phyloP scores from a whole-genome alignment of 1,140 invertebrate species.

The Psilanteris sp. region DNA sequence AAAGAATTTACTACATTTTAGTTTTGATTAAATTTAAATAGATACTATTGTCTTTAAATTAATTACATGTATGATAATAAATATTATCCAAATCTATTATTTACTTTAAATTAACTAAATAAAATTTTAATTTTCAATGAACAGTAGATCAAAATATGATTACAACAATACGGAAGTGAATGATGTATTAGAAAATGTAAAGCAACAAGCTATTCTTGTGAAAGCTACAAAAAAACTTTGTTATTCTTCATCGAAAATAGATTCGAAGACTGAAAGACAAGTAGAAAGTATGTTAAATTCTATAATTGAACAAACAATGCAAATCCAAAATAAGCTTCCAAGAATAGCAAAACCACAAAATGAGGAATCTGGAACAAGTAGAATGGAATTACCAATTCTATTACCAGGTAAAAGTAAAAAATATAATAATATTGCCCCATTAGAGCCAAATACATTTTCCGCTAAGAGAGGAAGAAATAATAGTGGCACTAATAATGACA shows the following conservation, averaged over 20 bases:
- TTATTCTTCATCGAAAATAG: conserved; percentile 25
- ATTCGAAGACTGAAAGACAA: conserved; percentile 33
- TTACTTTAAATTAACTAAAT: conserved; percentile 18
- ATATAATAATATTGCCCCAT: conserved; percentile 33
- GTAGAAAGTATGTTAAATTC: conserved; percentile 40
- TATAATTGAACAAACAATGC: conserved; percentile 42
- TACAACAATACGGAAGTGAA: conserved; percentile 34
- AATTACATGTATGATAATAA: too few relatives aligned
- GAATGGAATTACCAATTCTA: conserved; percentile 19
- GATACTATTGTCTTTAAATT: too few relatives aligned
- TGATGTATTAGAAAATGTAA: conserved; percentile 54
- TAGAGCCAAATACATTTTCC: conserved; percentile 25
- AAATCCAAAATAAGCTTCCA: conserved; percentile 46
- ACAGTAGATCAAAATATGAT: conserved; percentile 42
- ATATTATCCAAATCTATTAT: too few relatives aligned
- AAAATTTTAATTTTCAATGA: conserved; percentile 23
- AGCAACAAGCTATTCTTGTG: conserved; percentile 49
- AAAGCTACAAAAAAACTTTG: conserved; percentile 46
- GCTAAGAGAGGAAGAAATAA: background rate
- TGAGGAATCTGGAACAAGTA: background rate
- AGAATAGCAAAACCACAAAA: conserved; percentile 10
- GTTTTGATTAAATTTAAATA: too few relatives aligned
- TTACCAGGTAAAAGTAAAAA: conserved; percentile 45
- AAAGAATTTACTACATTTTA: too few relatives aligned
- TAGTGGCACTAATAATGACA: background rate